Base-by-base conservation (phyloP, 2,888 invertebrate species). In the Nomada lathburiana region DNA sequence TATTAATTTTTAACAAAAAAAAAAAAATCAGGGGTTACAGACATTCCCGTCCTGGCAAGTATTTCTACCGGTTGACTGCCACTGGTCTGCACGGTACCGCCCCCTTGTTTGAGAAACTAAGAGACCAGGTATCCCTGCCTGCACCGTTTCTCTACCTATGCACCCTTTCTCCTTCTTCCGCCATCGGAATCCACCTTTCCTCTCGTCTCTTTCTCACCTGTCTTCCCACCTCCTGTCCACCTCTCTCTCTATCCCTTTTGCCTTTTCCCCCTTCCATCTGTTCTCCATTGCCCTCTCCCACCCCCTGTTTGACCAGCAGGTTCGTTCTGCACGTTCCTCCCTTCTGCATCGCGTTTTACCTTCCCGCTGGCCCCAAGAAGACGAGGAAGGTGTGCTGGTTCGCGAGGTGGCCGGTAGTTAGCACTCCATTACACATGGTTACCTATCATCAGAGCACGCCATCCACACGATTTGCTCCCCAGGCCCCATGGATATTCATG, bases 361-460 rank as follows among this genome's bases (percentile, higher is more conserved):
- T 75, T 77, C 60, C 76, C 77, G 52, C 59, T 59, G 62, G 53
- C 63, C 67, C 77, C n/a, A 50, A 20, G 71, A 50, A 36, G 69
- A 47, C 18, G 29, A 68, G 13, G 68, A 87, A 87, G 81, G 81
- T 87, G 88, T 89, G 90, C 86, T 89, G 85, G 88, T 89, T 89
- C 89, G 89, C 89, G 89, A 92, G 90, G 91, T 92, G 91, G 92
- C 87, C 91, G 87, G 90, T 90, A 93, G 92, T 92, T 92, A 92
- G 90, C 92, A 92, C 93, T 91, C 92, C 91, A 92, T 92, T 92
- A 92, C 92, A 92, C 89, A 91, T 90, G 91, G 91, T 93, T 91
- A 91, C 92, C 92, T 91, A 92, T 92, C 92, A 93, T 92, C 93
- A 93, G 87, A 87, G 90, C 89, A 89, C 89, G 89, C 87, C 88